Conservation (phyloP, 2,888 invertebrate genomes). For the Notodonta ziczac region DNA sequence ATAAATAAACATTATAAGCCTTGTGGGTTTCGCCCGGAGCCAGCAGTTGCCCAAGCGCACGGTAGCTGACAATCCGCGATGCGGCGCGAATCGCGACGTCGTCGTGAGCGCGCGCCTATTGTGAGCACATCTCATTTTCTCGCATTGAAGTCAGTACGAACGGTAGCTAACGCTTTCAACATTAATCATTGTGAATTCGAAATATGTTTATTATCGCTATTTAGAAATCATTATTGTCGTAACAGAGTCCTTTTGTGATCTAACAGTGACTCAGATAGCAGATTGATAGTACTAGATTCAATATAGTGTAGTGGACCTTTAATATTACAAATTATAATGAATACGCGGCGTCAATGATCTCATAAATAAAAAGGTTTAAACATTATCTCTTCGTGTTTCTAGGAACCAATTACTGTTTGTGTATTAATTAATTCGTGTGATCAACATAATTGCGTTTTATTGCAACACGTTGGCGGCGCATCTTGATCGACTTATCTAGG, state of each 20-base stretch:
- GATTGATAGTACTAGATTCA: neutral
- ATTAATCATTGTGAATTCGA: conserved; percentile 61
- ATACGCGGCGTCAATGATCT: neutral
- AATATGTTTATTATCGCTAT: conserved; percentile 37
- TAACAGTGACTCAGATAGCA: neutral
- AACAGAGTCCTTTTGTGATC: neutral
- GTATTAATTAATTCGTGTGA: conserved; percentile 50
- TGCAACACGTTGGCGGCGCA: conserved; percentile 46
- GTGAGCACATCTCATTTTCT: conserved; percentile 74
- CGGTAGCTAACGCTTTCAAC: conserved; percentile 64
- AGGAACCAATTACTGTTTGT: conserved; percentile 46
- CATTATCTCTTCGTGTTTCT: no score
- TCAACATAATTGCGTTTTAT: conserved; percentile 60
- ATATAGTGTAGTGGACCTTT: no score
- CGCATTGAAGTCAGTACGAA: conserved; percentile 63
- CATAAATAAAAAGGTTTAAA: no score
- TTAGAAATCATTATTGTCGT: conserved; percentile 9
- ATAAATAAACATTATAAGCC: conserved; percentile 33
- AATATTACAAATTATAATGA: no score
- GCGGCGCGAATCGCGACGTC: conserved; percentile 54
- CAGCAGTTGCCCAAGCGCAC: conserved; percentile 42
- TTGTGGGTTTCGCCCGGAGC: conserved; percentile 21
- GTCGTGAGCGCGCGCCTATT: conserved; percentile 68
- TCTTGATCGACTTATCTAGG: conserved; percentile 52
- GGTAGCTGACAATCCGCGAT: conserved; percentile 71